Conservation (phyloP, 2,797 vertebrate genomes). For the Luscinia luscinia region DNA sequence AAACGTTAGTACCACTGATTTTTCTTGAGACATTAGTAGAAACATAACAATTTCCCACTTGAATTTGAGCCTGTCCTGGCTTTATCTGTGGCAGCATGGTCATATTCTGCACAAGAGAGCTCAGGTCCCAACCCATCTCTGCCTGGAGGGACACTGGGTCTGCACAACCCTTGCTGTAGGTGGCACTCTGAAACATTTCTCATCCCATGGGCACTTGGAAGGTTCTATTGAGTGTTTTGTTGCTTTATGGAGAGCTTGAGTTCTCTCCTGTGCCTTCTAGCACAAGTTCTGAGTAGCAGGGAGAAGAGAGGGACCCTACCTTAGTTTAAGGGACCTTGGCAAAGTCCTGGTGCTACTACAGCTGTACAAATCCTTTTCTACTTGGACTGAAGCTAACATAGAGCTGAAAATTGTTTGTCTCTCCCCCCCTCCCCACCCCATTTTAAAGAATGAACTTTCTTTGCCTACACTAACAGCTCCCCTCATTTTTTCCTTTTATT, state of each 20-base stretch:
- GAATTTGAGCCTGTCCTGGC: background rate
- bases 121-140: background rate
- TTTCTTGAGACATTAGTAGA: background rate
- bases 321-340: background rate
- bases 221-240: background rate
- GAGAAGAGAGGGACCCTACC: background rate
- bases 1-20: background rate
- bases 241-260: background rate
- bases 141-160: background rate
- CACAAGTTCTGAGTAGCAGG: background rate
- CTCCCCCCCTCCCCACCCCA: rapidly evolving
- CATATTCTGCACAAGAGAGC: background rate
- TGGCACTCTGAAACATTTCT: background rate
- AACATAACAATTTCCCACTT: background rate
- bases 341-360: background rate
- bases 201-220: background rate
- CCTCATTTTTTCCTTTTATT: background rate
- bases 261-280: background rate
- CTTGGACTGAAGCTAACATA: background rate
- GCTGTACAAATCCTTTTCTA: background rate
- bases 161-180: background rate
- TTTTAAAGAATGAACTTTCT: background rate
- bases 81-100: background rate
- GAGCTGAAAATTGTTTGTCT: background rate
- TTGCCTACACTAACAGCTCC: background rate